Conservation (phyloP, 2,888 invertebrate genomes). For the Epistrophe eligans region DNA sequence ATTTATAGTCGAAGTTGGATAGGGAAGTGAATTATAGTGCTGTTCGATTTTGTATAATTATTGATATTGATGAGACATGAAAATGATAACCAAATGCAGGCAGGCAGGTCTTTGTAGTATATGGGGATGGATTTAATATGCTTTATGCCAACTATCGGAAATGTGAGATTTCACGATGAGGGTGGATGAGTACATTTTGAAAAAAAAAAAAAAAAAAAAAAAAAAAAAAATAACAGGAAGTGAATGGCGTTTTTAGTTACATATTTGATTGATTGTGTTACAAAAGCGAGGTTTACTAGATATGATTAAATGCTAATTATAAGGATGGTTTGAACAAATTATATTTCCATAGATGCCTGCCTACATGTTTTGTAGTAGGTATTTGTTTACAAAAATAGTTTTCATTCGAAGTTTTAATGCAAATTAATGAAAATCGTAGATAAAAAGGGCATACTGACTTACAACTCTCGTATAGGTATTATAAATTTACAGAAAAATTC, state of each 20-base stretch:
- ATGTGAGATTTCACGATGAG: not conserved
- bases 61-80: slow-evolving; percentile 59
- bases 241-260: not conserved
- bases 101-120: slow-evolving; percentile 1
- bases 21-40: slow-evolving; percentile 34
- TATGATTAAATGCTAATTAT: not conserved
- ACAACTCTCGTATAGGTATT: too few species aligned
- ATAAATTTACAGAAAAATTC: too few species aligned
- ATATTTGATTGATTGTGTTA: slow-evolving; percentile 54
- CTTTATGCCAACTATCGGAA: not conserved
- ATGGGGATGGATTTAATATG: not conserved
- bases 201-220: too few species aligned
- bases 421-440: too few species aligned
- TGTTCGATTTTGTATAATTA: slow-evolving; percentile 66
- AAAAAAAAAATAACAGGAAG: not conserved
- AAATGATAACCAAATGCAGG: slow-evolving; percentile 40
- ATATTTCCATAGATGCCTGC: too few species aligned
- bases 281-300: slow-evolving; percentile 33
- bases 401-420: too few species aligned
- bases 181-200: not conserved
- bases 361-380: too few species aligned
- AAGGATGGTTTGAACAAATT: too few species aligned
- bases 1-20: not conserved
- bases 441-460: too few species aligned
- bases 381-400: too few species aligned